Evolutionary conservation across 2,113 vertebrate genomes (phyloP).

Genomic region (Corynorhinus townsendii): DNA sequence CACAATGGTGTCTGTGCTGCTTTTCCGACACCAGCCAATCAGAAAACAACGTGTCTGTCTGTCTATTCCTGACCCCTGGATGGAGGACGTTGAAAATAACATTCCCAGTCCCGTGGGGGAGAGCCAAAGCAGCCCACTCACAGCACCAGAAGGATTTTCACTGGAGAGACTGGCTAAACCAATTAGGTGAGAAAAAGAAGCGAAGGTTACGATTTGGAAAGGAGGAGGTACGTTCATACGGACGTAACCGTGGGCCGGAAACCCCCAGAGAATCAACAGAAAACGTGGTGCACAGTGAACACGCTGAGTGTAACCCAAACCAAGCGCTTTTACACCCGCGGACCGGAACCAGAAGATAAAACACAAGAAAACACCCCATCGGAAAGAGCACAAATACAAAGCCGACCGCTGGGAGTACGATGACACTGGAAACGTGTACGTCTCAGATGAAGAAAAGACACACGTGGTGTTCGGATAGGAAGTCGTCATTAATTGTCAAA

Average conservation of each 20-base stretch:
- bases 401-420: too few relatives aligned
- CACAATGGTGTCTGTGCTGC: background rate
- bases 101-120: background rate
- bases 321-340: too few relatives aligned
- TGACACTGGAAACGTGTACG: too few relatives aligned
- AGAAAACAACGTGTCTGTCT: background rate
- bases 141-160: background rate
- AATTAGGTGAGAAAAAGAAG: background rate
- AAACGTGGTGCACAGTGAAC: background rate
- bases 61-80: background rate
- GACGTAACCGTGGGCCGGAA: background rate
- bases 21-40: background rate
- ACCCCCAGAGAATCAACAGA: background rate
- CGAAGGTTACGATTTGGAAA: background rate
- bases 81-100: background rate
- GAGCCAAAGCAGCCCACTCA: background rate
- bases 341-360: too few relatives aligned
- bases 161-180: background rate
- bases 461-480: too few relatives aligned
- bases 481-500: too few relatives aligned
- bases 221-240: background rate
- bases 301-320: too few relatives aligned
- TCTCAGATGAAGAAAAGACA: too few relatives aligned
- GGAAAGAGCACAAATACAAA: too few relatives aligned
- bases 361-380: too few relatives aligned